Base-by-base conservation (phyloP, 2,888 invertebrate species). In the Fragum whitleyi region DNA sequence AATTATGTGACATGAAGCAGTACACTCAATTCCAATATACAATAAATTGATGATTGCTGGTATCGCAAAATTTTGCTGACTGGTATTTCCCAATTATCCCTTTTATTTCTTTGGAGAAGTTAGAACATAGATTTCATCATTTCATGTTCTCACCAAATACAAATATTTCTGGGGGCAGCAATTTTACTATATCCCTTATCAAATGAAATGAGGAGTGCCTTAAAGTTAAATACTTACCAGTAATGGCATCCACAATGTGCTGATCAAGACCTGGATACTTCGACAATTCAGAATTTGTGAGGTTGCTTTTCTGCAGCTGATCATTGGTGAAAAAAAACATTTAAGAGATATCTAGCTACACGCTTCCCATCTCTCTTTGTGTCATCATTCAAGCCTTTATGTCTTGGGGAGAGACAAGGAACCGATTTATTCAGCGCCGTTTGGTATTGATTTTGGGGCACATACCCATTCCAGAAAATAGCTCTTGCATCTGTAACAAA, bases 371-470 rank as follows among this genome's bases (percentile, higher is more conserved):
- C 75, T 32, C 51, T 32, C 32, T 21, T 28, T 28, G 14, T 32
- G 16, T 21, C 28, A 6, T 16, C 59, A n/a, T 36, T 26, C 11
- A 9, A 19, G 62, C 36, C 29, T 28, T 36, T 62, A 19, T n/a
- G 21, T 32, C 62, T 42, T n/a, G 32, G 16, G n/a, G n/a, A n/a
- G n/a, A 67, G 11, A 47, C 29, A 42, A 28, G 75, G 68, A n/a
- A 42, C 51, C n/a, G 74, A 51, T 42, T 75, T 75, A n/a, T 75
- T 75, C 21, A 75, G 57, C 6, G 75, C 75, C 19, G 69, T 69
- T 36, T 69, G 59, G 23, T 21, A 75, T 42, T 75, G 59, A 32
- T 75, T 69, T 19, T 9, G 21, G 23, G 69, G 75, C 26, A 75
- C 2, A 47, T 59, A 28, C 69, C 69, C 42, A 32, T 69, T 59